Evolutionary conservation across 2,888 invertebrate species (phyloP).

Genomic region (Alsophila aescularia): DNA sequence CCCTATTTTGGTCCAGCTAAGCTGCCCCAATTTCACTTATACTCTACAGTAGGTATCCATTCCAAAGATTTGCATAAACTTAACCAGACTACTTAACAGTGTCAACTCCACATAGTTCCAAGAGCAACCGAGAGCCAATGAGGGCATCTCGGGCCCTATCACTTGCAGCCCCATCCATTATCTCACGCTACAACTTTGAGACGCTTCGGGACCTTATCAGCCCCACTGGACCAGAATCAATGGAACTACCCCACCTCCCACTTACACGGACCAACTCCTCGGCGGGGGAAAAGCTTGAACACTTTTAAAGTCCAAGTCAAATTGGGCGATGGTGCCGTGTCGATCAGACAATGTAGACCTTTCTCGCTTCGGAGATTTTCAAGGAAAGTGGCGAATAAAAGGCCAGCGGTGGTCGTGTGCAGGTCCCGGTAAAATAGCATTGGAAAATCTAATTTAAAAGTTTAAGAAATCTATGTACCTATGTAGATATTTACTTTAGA

Average conservation of each 20-base stretch:
- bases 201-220: conserved; percentile 56
- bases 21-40: conserved; percentile 32
- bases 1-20: conserved; percentile 16
- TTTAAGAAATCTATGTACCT: conserved; percentile 9
- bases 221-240: conserved; percentile 45
- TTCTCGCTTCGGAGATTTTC: conserved; percentile 40
- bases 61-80: conserved; percentile 36
- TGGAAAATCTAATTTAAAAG: conserved; percentile 13
- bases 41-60: conserved; percentile 19
- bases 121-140: conserved; percentile 28
- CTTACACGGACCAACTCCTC: conserved; percentile 17
- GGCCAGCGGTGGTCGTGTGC: conserved; percentile 34
- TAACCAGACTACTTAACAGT: conserved; percentile 37
- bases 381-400: conserved; percentile 44
- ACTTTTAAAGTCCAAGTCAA: conserved; percentile 38
- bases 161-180: conserved; percentile 55
- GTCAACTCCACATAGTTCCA: conserved; percentile 40
- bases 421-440: conserved; percentile 32
- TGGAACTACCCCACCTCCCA: conserved; percentile 36
- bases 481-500: not conserved
- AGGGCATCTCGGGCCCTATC: conserved; percentile 44
- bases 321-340: conserved; percentile 40
- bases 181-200: conserved; percentile 55
- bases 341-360: conserved; percentile 42
- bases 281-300: conserved; percentile 17